Evolutionary conservation across 2,888 invertebrate species (phyloP).

Genomic region (Sabellastarte sp.): DNA sequence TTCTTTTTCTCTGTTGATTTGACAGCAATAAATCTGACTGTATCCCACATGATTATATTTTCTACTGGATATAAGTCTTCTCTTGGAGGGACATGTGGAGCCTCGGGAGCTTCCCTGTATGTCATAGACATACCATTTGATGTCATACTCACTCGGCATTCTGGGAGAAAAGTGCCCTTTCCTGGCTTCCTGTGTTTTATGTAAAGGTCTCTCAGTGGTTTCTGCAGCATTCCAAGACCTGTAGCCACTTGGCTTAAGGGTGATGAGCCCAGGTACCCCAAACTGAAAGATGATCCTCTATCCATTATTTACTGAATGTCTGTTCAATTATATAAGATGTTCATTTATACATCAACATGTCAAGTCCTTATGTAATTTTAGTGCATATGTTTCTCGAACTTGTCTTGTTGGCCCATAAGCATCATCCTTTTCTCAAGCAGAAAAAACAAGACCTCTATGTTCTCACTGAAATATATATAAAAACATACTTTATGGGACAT

Average conservation of each 20-base stretch:
- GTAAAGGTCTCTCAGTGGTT: slow-evolving; percentile 92
- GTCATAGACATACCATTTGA: slow-evolving; percentile 81
- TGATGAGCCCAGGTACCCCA: slow-evolving; percentile 92
- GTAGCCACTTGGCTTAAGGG: slow-evolving; percentile 98
- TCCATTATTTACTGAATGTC: no score
- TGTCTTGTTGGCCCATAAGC: no score
- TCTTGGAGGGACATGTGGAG: slow-evolving; percentile 72
- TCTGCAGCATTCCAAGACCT: slow-evolving; percentile 94
- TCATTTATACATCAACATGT: no score
- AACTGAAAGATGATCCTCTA: slow-evolving; percentile 64
- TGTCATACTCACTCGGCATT: slow-evolving; percentile 66
- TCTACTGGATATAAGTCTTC: slow-evolving; percentile 63
- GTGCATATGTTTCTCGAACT: no score
- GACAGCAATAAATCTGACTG: slow-evolving; percentile 41
- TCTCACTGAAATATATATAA: no score
- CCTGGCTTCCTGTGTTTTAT: slow-evolving; percentile 77
- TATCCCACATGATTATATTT: slow-evolving; percentile 62
- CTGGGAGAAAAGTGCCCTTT: slow-evolving; percentile 26
- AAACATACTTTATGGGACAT: no score
- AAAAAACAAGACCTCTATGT: no score
- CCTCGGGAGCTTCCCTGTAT: slow-evolving; percentile 93
- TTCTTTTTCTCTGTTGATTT: slow-evolving; percentile 58
- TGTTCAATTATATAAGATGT: no score
- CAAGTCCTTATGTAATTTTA: no score
- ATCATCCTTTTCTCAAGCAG: no score